A percentile compares a stretch with the other conserved stretches of the same genome.
Evolutionary conservation across 2,113 vertebrate genomes (phyloP).

Genomic region (Myocastor coypus): DNA sequence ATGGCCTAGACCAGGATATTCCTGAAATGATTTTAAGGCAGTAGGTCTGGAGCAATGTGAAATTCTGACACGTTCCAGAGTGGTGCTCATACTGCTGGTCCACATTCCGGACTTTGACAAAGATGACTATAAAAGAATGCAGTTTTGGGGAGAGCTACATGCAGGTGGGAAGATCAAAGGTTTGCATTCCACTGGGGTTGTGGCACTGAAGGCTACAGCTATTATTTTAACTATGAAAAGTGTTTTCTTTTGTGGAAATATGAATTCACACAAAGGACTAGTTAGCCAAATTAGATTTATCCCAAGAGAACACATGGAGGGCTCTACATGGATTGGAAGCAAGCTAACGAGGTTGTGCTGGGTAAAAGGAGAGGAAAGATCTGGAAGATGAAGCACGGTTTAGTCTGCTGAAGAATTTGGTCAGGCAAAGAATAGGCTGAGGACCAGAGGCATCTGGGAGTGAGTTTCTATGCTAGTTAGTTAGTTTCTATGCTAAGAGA

Average conservation of each 20-base stretch:
- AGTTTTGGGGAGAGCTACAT: background rate
- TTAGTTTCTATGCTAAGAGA: background rate
- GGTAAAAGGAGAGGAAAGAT: conserved; percentile 34
- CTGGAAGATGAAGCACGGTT: background rate
- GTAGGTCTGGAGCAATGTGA: conserved; percentile 37
- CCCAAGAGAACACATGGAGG: conserved; percentile 16
- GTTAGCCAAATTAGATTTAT: conserved; percentile 33
- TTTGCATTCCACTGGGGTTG: conserved; percentile 34
- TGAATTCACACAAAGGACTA: conserved; percentile 41
- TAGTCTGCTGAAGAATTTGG: conserved; percentile 13
- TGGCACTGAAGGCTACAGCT: background rate
- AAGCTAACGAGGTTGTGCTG: background rate
- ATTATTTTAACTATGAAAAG: conserved; percentile 12
- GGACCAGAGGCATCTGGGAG: background rate
- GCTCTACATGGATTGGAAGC: conserved; percentile 14
- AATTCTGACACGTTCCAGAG: conserved; percentile 30
- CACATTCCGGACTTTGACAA: conserved; percentile 27
- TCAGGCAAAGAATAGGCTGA: conserved; percentile 19
- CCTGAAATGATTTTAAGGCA: conserved; percentile 16
- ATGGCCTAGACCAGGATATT: background rate
- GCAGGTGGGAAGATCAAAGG: background rate
- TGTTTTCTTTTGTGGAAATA: background rate
- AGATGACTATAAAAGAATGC: background rate
- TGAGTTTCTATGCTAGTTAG: background rate
- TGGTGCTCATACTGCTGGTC: background rate